Evolutionary conservation across 2,113 vertebrate species (phyloP).

Genomic region (Oncorhynchus mykiss): DNA sequence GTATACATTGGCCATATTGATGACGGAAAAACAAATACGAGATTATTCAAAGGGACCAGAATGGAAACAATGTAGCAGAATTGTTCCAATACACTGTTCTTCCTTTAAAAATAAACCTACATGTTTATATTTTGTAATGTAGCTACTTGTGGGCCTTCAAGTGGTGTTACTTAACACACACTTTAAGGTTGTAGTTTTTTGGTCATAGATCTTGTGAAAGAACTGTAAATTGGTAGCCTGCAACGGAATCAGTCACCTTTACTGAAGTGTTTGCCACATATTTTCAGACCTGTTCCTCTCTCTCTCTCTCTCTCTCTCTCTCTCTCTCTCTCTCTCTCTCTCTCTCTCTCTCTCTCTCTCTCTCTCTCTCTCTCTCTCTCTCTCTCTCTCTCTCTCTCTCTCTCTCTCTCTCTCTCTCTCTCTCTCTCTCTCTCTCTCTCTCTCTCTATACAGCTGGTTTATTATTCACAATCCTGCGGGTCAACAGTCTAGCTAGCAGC

Average conservation of each 20-base stretch:
- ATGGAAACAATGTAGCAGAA: not conserved
- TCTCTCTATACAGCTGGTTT: not conserved
- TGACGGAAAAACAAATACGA: conserved; percentile 40
- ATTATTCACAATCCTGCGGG: too few species aligned
- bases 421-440: too few species aligned
- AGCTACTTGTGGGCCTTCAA: not conserved
- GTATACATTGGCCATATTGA: conserved; percentile 41
- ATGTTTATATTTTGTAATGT: too few species aligned
- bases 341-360: too few species aligned
- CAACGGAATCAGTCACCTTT: not conserved
- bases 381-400: conserved; percentile 6
- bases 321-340: too few species aligned
- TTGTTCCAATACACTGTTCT: conserved; percentile 1
- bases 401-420: not conserved
- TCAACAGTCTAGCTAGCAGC: conserved; percentile 15
- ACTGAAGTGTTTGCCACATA: not conserved
- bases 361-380: too few species aligned
- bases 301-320: not conserved
- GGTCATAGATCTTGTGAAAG: too few species aligned
- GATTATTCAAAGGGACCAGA: not conserved
- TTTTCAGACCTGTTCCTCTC: not conserved
- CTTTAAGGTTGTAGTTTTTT: too few species aligned
- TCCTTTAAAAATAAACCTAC: not conserved
- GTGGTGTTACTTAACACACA: too few species aligned
- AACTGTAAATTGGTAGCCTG: not conserved